These are phyloP conservation scores for Hydropsyche tenuis DNA, from an alignment of 1,140 invertebrate species.

Conservation along the genomic window DNA sequence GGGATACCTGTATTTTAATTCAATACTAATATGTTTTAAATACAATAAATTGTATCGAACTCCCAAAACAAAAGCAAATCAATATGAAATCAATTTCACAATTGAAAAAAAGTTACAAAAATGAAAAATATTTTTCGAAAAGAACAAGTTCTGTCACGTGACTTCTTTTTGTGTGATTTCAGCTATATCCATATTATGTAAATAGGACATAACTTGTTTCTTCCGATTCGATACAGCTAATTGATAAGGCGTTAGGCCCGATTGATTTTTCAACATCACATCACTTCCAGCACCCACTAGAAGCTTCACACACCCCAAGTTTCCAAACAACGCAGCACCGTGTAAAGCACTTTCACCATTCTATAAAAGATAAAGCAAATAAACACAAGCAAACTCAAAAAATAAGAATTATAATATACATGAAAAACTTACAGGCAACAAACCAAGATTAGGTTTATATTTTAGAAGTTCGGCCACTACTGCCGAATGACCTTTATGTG, in stretches of 20 bases:
- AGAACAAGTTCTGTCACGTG: not conserved
- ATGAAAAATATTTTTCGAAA: not conserved
- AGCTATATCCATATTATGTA: constrained; percentile 54
- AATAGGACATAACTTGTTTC: constrained; percentile 66
- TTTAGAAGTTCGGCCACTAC: constrained; percentile 86
- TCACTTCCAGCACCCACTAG: constrained; percentile 77
- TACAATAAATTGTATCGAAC: too few species aligned
- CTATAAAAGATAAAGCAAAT: constrained; percentile 59
- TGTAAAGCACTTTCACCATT: constrained; percentile 91
- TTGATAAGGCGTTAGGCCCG: constrained; percentile 71
- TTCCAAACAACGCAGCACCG: constrained; percentile 87
- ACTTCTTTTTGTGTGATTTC: constrained; percentile 32
- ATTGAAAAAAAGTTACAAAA: not conserved
- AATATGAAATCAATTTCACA: not conserved
- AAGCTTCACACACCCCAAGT: constrained; percentile 79
- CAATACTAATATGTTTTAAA: too few species aligned
- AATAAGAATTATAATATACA: too few species aligned
- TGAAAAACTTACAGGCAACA: constrained; percentile 73
- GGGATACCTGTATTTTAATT: too few species aligned
- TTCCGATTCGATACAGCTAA: constrained; percentile 67
- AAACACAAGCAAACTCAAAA: not conserved
- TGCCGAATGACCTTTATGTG: constrained; percentile 88
- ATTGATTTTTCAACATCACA: constrained; percentile 71
- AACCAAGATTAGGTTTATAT: constrained; percentile 78
- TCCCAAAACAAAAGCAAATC: too few species aligned